Evolutionary conservation across 2,797 vertebrate species (phyloP).

Genomic region (Ciconia nigra): DNA sequence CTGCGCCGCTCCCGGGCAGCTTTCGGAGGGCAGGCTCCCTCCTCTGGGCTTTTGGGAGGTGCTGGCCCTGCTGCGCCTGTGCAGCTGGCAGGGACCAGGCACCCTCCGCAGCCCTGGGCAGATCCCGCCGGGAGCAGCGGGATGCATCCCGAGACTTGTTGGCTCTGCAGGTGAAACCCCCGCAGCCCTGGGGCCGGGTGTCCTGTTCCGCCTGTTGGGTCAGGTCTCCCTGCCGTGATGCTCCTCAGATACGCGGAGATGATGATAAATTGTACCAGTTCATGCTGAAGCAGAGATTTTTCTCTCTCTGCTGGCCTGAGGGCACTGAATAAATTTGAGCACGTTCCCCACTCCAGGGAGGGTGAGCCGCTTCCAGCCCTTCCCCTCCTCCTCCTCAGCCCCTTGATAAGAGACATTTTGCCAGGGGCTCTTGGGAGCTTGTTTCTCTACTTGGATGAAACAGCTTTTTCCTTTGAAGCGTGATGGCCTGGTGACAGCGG

Average conservation of each 20-base stretch:
- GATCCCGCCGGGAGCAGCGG: neutral
- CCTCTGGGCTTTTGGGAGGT: rapidly evolving
- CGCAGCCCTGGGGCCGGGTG: neutral
- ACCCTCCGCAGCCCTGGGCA: neutral
- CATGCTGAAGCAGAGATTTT: slow-evolving; percentile 8
- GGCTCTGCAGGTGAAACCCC: neutral
- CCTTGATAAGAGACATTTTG: neutral
- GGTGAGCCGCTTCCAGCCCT: neutral
- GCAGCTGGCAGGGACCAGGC: neutral
- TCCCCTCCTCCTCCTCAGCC: neutral
- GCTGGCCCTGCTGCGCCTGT: neutral
- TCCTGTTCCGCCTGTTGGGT: slow-evolving; percentile 7
- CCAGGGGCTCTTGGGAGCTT: neutral
- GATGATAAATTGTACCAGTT: neutral
- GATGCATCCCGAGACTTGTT: neutral
- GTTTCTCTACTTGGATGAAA: neutral
- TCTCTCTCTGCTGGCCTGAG: neutral
- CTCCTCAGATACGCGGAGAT: neutral
- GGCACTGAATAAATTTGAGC: neutral
- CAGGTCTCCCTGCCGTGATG: neutral
- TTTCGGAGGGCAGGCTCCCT: neutral
- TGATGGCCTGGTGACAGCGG: neutral
- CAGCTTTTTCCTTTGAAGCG: neutral
- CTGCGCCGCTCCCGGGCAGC: neutral
- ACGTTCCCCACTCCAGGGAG: neutral